Percentiles rank a stretch among this genome's conserved stretches.
Evolutionary conservation across 64 coral and sea anemone species (phyloP).

Genomic region (Stichodactyla helianthus): DNA sequence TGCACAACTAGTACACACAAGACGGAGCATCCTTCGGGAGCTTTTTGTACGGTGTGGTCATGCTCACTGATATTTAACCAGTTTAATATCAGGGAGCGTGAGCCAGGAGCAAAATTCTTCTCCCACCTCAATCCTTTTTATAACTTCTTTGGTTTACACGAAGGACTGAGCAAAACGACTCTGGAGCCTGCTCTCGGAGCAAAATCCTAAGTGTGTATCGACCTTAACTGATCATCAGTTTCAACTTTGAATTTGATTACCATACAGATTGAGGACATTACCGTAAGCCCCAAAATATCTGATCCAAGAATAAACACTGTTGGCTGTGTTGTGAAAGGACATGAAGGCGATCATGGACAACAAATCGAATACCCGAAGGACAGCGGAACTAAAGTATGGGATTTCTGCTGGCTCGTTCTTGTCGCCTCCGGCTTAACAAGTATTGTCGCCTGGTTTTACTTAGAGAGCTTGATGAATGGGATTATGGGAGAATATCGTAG

Average conservation of each 20-base stretch:
- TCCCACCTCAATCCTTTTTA: too few relatives aligned
- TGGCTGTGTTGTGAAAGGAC: slow-evolving; percentile 55
- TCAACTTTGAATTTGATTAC: not conserved
- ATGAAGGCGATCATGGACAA: not conserved
- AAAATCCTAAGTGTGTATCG: too few relatives aligned
- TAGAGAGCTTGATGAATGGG: not conserved
- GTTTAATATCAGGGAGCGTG: too few relatives aligned
- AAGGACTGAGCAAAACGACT: too few relatives aligned
- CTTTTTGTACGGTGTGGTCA: too few relatives aligned
- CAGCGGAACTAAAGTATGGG: not conserved
- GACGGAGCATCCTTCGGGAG: too few relatives aligned
- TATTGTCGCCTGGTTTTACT: not conserved
- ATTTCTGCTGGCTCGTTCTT: not conserved
- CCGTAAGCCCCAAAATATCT: slow-evolving; percentile 14
- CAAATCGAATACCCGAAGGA: slow-evolving; percentile 18
- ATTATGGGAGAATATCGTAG: not conserved
- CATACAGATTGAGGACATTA: slow-evolving; percentile 60
- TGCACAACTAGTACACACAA: too few relatives aligned
- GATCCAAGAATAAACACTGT: slow-evolving; percentile 57
- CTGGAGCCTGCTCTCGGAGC: too few relatives aligned
- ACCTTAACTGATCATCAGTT: too few relatives aligned
- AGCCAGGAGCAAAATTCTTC: too few relatives aligned
- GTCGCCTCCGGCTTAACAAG: not conserved
- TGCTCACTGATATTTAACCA: too few relatives aligned
- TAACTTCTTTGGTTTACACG: too few relatives aligned